Evolutionary conservation across 2,797 vertebrate genomes (phyloP).

Genomic region (Hirundo rustica): DNA sequence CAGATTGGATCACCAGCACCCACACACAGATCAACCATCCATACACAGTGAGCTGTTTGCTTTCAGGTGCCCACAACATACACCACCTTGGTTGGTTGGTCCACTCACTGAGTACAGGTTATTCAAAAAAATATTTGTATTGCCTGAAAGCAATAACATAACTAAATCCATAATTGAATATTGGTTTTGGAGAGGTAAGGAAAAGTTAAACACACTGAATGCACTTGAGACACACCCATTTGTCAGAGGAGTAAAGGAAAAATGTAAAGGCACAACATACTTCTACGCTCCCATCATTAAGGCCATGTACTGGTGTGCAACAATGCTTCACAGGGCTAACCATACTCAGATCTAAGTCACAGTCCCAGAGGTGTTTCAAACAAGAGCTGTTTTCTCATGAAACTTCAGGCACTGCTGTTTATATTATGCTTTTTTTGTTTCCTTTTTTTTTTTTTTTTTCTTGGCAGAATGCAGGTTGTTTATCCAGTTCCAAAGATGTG

Average conservation of each 20-base stretch:
- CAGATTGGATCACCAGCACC: not conserved
- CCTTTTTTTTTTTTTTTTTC: not conserved
- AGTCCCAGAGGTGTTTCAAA: not conserved
- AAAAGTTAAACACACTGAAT: conserved; percentile 25
- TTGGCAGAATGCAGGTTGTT: conserved; percentile 21
- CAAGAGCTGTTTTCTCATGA: not conserved
- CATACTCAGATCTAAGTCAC: conserved; percentile 14
- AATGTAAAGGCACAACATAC: conserved; percentile 46
- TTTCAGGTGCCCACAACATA: not conserved
- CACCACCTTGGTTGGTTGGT: not conserved
- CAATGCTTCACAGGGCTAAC: conserved; percentile 42
- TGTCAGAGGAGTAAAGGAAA: not conserved
- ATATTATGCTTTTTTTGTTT: not conserved
- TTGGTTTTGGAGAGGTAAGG: conserved; percentile 8
- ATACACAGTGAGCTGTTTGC: not conserved
- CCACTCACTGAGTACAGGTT: not conserved
- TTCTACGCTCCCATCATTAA: conserved; percentile 27
- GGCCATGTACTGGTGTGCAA: not conserved
- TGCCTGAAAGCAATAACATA: not conserved
- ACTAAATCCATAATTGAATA: not conserved
- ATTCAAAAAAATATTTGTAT: not conserved
- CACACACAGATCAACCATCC: not conserved
- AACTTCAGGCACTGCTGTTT: conserved; percentile 5
- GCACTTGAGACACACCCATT: not conserved
- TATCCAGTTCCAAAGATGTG: conserved; percentile 47